Evolutionary conservation across 1,140 invertebrate species (phyloP).

Genomic region (Trialeurodes vaporariorum): DNA sequence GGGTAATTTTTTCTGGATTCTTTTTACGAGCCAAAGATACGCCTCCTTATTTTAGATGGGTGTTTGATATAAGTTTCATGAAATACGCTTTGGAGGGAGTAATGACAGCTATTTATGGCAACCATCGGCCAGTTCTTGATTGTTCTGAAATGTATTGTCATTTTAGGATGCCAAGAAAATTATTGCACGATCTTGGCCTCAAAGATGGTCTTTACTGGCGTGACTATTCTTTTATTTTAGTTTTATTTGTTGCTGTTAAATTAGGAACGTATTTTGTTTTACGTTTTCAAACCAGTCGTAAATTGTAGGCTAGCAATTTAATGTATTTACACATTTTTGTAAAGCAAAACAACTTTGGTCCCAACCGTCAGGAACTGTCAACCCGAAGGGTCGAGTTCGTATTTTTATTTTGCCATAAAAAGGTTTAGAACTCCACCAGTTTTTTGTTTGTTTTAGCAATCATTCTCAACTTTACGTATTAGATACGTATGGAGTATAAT

Average conservation of each 20-base stretch:
- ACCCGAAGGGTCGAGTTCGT: no score
- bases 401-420: no score
- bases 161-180: not conserved
- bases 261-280: not conserved
- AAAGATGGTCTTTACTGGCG: not conserved
- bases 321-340: no score
- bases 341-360: no score
- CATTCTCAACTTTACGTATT: no score
- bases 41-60: conserved; percentile 62
- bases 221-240: not conserved
- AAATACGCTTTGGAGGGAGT: conserved; percentile 67
- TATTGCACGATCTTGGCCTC: not conserved
- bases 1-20: conserved; percentile 80
- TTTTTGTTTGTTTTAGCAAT: no score
- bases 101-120: conserved; percentile 55
- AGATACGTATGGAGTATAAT: no score
- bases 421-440: no score
- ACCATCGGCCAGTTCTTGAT: conserved; percentile 49
- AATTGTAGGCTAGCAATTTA: no score
- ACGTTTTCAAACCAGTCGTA: not conserved
- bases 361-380: no score
- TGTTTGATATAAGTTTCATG: conserved; percentile 74
- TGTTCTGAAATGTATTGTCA: conserved; percentile 37
- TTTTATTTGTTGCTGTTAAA: not conserved
- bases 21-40: conserved; percentile 76